Percentiles rank a stretch among this genome's conserved stretches.
Conservation (phyloP, 2,888 invertebrate species). For the Drosophila niveifrons region DNA sequence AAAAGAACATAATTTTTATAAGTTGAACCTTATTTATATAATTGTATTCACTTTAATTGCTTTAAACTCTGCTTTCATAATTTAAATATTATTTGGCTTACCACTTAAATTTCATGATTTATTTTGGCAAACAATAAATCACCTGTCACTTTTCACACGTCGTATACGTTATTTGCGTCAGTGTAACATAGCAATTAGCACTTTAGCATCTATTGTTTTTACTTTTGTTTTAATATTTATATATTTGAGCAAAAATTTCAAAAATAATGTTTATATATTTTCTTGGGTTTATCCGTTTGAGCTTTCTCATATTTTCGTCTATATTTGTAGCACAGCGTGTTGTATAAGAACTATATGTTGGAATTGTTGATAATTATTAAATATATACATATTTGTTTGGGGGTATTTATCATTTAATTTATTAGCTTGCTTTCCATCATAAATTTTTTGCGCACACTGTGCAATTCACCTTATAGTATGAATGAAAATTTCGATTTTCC, state of each 20-base stretch:
- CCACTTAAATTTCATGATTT: background rate
- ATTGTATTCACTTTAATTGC: background rate
- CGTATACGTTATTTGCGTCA: conserved; percentile 10
- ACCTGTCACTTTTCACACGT: background rate
- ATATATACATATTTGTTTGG: background rate
- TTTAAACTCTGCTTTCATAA: no score
- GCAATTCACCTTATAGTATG: conserved; percentile 75
- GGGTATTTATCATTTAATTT: background rate
- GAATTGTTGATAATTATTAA: background rate
- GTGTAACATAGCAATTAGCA: background rate
- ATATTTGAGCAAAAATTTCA: background rate
- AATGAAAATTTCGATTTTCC: conserved; percentile 78
- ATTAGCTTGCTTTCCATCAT: background rate
- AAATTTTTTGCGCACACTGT: conserved; percentile 51
- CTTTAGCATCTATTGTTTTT: background rate
- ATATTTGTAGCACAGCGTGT: background rate
- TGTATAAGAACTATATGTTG: background rate
- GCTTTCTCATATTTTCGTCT: background rate
- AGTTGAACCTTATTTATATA: no score
- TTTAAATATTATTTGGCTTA: no score
- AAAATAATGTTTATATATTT: background rate
- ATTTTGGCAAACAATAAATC: background rate
- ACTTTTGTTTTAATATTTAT: background rate
- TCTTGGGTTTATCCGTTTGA: background rate
- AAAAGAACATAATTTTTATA: no score